Percentiles rank a stretch among this genome's conserved stretches.
phyloP scores from a whole-genome alignment of 2,888 invertebrate species.

The Andrena chrysosceles region DNA sequence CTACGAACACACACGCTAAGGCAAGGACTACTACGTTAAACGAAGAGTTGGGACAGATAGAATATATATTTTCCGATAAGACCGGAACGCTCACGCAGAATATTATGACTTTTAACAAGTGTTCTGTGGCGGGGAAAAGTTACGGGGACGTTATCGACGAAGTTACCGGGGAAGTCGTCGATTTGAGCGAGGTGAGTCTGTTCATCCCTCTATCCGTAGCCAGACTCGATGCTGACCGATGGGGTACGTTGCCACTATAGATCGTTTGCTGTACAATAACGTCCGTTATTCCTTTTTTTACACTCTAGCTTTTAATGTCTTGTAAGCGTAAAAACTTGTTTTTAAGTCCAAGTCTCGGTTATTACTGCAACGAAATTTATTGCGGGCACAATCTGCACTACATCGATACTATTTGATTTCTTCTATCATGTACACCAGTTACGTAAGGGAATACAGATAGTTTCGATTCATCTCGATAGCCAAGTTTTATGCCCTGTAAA shows the following conservation, averaged over 20 bases:
- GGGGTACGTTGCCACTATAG: constrained; percentile 58
- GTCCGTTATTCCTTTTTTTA: constrained; percentile 14
- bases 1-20: constrained; percentile 95
- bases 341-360: constrained; percentile 20
- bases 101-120: constrained; percentile 99
- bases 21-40: constrained; percentile 99
- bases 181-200: constrained; percentile 92
- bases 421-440: constrained; percentile 21
- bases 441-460: constrained; percentile 35
- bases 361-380: constrained; percentile 28
- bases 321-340: constrained; percentile 29
- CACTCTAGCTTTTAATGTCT: constrained; percentile 53
- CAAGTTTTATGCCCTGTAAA: constrained; percentile 8
- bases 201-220: constrained; percentile 26
- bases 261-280: constrained; percentile 41
- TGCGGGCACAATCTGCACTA: constrained; percentile 19
- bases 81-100: constrained; percentile 99
- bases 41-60: constrained; percentile 99
- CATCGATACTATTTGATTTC: constrained; percentile 22
- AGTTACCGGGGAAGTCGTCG: constrained; percentile 94
- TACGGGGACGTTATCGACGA: constrained; percentile 97
- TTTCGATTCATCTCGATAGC: constrained; percentile 8
- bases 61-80: constrained; percentile 99
- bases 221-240: constrained; percentile 59
- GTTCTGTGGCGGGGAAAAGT: constrained; percentile 95